Evolutionary conservation across 2,888 invertebrate species (phyloP).

Genomic region (Carabus problematicus): DNA sequence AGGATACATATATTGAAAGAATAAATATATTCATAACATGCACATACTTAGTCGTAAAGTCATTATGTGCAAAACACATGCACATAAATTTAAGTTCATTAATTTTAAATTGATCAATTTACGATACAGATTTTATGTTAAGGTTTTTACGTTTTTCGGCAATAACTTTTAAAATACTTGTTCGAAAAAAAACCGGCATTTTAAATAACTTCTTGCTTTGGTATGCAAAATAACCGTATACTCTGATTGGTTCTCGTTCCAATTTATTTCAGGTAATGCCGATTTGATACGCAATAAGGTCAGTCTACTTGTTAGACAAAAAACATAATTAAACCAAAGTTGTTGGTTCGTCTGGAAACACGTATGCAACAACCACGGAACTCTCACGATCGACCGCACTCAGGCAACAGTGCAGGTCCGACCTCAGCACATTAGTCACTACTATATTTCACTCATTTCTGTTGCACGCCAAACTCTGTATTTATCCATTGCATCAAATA

Average conservation of each 20-base stretch:
- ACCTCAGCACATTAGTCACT: neutral
- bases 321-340: constrained; percentile 27
- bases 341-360: neutral
- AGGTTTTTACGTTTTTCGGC: too few relatives aligned
- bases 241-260: constrained; percentile 25
- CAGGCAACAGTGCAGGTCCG: constrained; percentile 2
- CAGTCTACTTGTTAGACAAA: constrained; percentile 23
- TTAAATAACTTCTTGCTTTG: neutral
- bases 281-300: constrained; percentile 27
- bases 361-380: constrained; percentile 11
- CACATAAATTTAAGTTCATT: too few relatives aligned
- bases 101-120: too few relatives aligned
- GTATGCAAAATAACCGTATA: constrained; percentile 16
- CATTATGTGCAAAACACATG: too few relatives aligned
- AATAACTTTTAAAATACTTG: too few relatives aligned
- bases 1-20: too few relatives aligned
- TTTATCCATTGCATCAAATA: too few relatives aligned
- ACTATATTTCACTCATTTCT: constrained; percentile 5
- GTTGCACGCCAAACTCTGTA: neutral
- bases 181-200: too few relatives aligned
- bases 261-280: constrained; percentile 29
- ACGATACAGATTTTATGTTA: too few relatives aligned
- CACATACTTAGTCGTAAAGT: too few relatives aligned
- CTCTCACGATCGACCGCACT: neutral
- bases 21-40: too few relatives aligned